Conservation (phyloP, 2,888 invertebrate genomes). For the Archips xylosteana region DNA sequence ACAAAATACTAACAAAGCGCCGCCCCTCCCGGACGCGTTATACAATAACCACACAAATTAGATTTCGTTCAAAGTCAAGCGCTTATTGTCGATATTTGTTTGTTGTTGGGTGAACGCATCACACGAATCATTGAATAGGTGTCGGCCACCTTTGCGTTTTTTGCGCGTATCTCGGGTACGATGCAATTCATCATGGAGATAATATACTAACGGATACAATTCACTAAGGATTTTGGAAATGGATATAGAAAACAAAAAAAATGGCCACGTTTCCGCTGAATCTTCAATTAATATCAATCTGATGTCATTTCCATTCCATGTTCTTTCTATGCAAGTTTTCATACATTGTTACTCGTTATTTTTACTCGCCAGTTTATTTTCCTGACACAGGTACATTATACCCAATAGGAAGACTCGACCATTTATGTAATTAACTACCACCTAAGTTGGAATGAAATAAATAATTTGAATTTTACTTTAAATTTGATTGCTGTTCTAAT, state of each 20-base stretch:
- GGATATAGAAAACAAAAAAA: slow-evolving; percentile 29
- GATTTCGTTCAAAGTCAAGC: slow-evolving; percentile 84
- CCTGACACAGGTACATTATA: no score
- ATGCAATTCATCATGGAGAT: slow-evolving; percentile 47
- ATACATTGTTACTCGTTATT: neutral
- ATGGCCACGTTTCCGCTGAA: slow-evolving; percentile 37
- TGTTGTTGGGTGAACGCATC: slow-evolving; percentile 78
- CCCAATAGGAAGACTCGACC: no score
- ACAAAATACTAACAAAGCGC: slow-evolving; percentile 66
- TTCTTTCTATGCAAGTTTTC: neutral
- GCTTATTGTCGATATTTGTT: slow-evolving; percentile 79
- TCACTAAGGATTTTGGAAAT: slow-evolving; percentile 27
- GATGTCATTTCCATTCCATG: neutral
- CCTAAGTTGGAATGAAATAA: no score
- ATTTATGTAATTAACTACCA: no score
- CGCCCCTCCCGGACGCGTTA: slow-evolving; percentile 73
- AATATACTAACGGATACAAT: slow-evolving; percentile 45
- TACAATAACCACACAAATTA: slow-evolving; percentile 85
- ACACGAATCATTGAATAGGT: slow-evolving; percentile 75
- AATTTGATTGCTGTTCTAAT: no score
- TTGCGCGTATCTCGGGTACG: slow-evolving; percentile 46
- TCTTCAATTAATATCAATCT: neutral
- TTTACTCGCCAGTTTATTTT: no score
- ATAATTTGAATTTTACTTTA: no score
- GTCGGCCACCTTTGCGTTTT: slow-evolving; percentile 76